Conservation (phyloP, 2,797 vertebrate genomes). For the Pipistrellus pipistrellus region DNA sequence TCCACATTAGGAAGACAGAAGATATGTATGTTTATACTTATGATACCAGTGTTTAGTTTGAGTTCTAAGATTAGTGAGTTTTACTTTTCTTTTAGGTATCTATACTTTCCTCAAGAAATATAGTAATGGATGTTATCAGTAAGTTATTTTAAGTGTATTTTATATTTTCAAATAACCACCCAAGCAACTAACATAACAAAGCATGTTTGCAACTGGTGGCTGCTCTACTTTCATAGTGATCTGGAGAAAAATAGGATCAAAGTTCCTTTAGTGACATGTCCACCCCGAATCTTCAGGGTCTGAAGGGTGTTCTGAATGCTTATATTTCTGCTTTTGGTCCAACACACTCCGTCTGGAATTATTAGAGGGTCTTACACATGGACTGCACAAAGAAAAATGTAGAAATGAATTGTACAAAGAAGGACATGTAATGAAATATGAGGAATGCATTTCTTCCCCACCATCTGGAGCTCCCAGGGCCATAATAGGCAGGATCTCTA, state of each 20-base stretch:
- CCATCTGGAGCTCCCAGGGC: background rate
- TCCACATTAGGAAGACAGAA: background rate
- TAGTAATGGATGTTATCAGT: background rate
- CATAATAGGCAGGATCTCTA: background rate
- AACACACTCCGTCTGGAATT: background rate
- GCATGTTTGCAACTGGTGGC: background rate
- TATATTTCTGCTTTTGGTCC: background rate
- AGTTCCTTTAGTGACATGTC: background rate
- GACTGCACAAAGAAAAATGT: background rate
- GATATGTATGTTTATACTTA: background rate
- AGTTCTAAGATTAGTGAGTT: background rate
- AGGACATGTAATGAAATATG: background rate
- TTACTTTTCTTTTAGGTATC: background rate
- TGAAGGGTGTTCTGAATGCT: background rate
- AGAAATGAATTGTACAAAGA: background rate
- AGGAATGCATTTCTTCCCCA: background rate
- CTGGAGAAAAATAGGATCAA: background rate
- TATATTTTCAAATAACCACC: background rate
- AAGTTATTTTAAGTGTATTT: background rate
- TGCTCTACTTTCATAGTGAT: background rate
- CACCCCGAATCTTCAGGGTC: background rate
- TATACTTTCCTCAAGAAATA: constrained; percentile 18
- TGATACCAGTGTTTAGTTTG: background rate
- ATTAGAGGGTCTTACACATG: background rate
- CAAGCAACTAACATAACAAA: background rate